These are phyloP conservation scores for Belgica antarctica DNA, from an alignment of 2,888 invertebrate species.

Conservation along the genomic window DNA sequence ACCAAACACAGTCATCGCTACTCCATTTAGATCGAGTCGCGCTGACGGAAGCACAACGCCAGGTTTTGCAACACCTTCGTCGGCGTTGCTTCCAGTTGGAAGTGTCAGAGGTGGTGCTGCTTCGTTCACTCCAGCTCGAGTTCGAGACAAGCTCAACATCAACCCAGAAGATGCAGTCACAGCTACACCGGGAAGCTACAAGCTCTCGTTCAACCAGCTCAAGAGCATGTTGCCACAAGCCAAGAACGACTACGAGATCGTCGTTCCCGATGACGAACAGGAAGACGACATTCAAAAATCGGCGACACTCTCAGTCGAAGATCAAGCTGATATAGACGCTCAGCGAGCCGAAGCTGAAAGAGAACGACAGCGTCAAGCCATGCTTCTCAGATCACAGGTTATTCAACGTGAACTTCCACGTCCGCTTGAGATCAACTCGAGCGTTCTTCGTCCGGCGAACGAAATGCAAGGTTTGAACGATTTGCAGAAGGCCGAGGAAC, in stretches of 20 bases:
- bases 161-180: slow-evolving; percentile 81
- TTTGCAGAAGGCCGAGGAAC: slow-evolving; percentile 91
- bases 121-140: slow-evolving; percentile 66
- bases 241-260: slow-evolving; percentile 97
- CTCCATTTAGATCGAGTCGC: slow-evolving; percentile 74
- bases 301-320: slow-evolving; percentile 63
- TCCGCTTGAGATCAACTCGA: slow-evolving; percentile 80
- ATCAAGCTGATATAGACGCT: slow-evolving; percentile 83
- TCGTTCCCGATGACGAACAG: slow-evolving; percentile 82
- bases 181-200: slow-evolving; percentile 67
- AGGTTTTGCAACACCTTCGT: slow-evolving; percentile 59
- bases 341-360: slow-evolving; percentile 66
- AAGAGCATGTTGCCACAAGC: slow-evolving; percentile 82
- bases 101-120: slow-evolving; percentile 46
- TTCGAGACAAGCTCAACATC: slow-evolving; percentile 91
- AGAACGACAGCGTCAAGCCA: slow-evolving; percentile 45
- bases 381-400: slow-evolving; percentile 67
- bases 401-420: slow-evolving; percentile 83
- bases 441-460: slow-evolving; percentile 73
- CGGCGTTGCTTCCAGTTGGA: slow-evolving; percentile 52
- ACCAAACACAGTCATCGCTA: slow-evolving; percentile 86
- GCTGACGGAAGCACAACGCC: slow-evolving; percentile 65
- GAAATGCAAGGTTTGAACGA: slow-evolving; percentile 77
- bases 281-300: slow-evolving; percentile 53
- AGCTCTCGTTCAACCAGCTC: slow-evolving; percentile 68